Percentiles rank a stretch among this genome's conserved stretches.
Evolutionary conservation across 2,888 invertebrate species (phyloP).

Genomic region (Steromphala cineraria): DNA sequence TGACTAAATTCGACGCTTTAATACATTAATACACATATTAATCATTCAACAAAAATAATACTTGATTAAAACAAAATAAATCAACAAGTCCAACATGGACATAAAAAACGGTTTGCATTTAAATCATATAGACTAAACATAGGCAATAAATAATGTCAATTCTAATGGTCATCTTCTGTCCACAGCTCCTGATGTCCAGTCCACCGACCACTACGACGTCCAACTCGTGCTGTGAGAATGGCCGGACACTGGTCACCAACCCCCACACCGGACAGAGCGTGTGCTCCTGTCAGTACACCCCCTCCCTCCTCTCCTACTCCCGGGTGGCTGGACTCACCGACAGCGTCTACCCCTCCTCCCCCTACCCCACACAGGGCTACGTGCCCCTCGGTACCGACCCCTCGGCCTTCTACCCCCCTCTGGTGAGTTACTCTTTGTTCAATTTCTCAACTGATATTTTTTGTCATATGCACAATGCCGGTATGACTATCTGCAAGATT

Average conservation of each 20-base stretch:
- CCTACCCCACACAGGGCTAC: slow-evolving; percentile 72
- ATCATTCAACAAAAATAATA: no score
- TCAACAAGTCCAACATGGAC: no score
- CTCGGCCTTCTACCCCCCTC: slow-evolving; percentile 94
- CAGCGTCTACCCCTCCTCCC: slow-evolving; percentile 67
- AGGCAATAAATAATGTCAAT: no score
- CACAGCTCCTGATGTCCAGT: slow-evolving; percentile 48
- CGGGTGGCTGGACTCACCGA: slow-evolving; percentile 79
- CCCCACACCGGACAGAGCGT: slow-evolving; percentile 72
- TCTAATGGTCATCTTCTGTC: neutral
- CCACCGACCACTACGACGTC: slow-evolving; percentile 41
- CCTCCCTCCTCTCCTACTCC: slow-evolving; percentile 83
- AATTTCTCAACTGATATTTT: no score
- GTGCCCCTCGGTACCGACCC: slow-evolving; percentile 78
- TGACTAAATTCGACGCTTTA: no score
- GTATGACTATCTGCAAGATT: no score
- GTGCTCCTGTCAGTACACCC: slow-evolving; percentile 82
- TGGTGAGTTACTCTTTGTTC: slow-evolving; percentile 83
- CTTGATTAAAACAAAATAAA: no score
- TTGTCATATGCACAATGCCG: no score
- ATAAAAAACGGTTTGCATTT: no score
- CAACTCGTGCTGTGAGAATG: slow-evolving; percentile 89
- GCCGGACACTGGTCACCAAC: slow-evolving; percentile 78
- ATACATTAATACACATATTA: no score
- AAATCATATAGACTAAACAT: no score